Evolutionary conservation across 2,888 invertebrate species (phyloP).

Genomic region (Leucophora obtusa): DNA sequence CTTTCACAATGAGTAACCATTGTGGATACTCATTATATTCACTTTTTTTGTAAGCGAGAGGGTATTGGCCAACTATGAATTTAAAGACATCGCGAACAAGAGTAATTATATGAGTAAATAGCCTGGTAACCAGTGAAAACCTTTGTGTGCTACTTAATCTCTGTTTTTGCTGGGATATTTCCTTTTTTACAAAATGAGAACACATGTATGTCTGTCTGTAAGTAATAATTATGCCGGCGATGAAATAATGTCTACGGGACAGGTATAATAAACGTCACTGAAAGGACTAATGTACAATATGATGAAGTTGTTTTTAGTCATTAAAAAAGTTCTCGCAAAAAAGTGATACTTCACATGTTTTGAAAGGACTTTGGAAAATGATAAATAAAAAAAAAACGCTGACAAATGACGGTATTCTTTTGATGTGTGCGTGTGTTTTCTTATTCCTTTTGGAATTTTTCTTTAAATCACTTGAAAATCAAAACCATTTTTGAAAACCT

Average conservation of each 20-base stretch:
- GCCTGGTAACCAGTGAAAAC: no score
- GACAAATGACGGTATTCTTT: slow-evolving; percentile 35
- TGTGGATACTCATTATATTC: no score
- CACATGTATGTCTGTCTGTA: no score
- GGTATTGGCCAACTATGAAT: no score
- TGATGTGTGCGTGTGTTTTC: slow-evolving; percentile 39
- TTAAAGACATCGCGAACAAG: no score
- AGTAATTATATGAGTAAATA: no score
- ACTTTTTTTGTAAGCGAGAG: no score
- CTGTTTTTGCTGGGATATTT: no score
- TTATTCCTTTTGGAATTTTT: slow-evolving; percentile 27
- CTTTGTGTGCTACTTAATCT: no score
- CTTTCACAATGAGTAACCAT: no score
- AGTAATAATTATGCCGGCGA: not conserved
- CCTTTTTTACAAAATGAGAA: no score
- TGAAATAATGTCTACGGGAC: slow-evolving; percentile 12
- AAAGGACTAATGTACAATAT: slow-evolving; percentile 25
- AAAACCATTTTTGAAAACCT: slow-evolving; percentile 39
- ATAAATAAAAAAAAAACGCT: slow-evolving; percentile 35
- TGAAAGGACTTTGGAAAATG: slow-evolving; percentile 52
- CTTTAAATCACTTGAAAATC: slow-evolving; percentile 45
- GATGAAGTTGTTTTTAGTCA: slow-evolving; percentile 29
- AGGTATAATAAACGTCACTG: slow-evolving; percentile 7
- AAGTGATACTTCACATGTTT: slow-evolving; percentile 54
- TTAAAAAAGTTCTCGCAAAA: slow-evolving; percentile 45